Evolutionary conservation across 2,797 vertebrate genomes (phyloP), one percentile per base, ranked within the genome.

Genomic region (Tauraco hartlaubi): DNA sequence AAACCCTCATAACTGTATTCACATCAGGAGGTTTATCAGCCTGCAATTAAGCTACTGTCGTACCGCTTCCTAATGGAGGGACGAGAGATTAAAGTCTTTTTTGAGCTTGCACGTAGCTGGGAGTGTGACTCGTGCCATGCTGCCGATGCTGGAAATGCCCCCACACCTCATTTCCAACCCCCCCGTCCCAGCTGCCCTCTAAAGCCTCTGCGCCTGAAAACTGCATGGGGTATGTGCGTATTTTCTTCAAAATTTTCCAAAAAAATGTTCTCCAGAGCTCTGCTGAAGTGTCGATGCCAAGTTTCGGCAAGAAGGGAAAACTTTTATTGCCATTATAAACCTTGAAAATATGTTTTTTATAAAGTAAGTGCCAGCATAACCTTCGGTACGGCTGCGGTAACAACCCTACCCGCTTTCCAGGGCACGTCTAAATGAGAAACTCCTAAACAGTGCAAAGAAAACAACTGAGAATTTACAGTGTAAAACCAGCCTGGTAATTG

Each of bases 371-470:
- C 92, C 92, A 94, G 81, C 61, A 6, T 2, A 90, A 44, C 94
- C 72, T 73, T 75, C 3, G 8, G 90, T 41, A 2, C 90, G 94
- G 94, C 92, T 96, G 91, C 11, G 3, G 90, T 71, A 96, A 96
- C 79, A 78, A 55, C 92, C 77, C 11, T 11, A 46, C 90, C 89
- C 46, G 83, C 85, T 91, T 97, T 95, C 91, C 88, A 94, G 67
- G 19, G 93, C 91, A 88, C 2, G 9, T 77, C 92, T 67, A 55
- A 93, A 91, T 75, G 94, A 94, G 84, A 78, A 84, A 63, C 93
- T 74, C 96, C 92, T 69, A 39, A 95, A 93, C 69, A 92, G 67
- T 4, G 68, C 85, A 94, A 96, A 91, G 92, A 92, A 97, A 97
- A 96, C 92, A 96, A 51, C 20, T 3, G 83, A 94, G 90, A 90